Evolutionary conservation across 2,888 invertebrate genomes (phyloP), one percentile per base, ranked within the genome.

Genomic region (Camponotus fellah): DNA sequence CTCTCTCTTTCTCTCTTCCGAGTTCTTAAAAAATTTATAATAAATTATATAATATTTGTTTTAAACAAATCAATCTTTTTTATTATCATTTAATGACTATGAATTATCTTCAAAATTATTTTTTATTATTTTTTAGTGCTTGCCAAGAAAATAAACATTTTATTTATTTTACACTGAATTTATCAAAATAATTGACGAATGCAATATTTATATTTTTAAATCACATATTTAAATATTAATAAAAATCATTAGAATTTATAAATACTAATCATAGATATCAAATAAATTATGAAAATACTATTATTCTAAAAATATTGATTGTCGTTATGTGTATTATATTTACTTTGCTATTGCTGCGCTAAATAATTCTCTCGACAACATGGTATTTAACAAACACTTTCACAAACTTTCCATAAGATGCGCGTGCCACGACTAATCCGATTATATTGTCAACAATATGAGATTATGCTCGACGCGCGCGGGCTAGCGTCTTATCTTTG

Each of bases 401-500:
- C n/a, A n/a, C 49, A n/a, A 53, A n/a, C 74, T 72, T 60, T 34
- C 2, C 74, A 12, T 21, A 46, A 58, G 43, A 49, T 60, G 26
- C 26, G 46, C 58, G 17, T 43, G 58, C 75, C 60, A 37, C 12
- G 46, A 72, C 56, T 80, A 62, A 80, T 80, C 60, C 60, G 60
- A 80, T 80, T 79, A 58, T 14, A 69, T 58, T 37, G 60, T 60
- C 46, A 49, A 58, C 74, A 46, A 72, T 46, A 72, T 79, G 60
- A 74, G 77, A 76, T 81, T 83, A 80, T 32, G 17, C 26, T 49
- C 26, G 40, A 53, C 49, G n/a, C 17, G 49, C 49, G 32, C 60
- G 40, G 69, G 64, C 71, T 12, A 43, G 34, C 49, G 49, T 68
- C 62, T 84, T 84, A 81, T 83, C 79, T 80, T 74, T 60, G 72